These are phyloP conservation scores for Sorex maritimensis DNA, from an alignment of 2,797 vertebrate genomes.

Conservation along the genomic window DNA sequence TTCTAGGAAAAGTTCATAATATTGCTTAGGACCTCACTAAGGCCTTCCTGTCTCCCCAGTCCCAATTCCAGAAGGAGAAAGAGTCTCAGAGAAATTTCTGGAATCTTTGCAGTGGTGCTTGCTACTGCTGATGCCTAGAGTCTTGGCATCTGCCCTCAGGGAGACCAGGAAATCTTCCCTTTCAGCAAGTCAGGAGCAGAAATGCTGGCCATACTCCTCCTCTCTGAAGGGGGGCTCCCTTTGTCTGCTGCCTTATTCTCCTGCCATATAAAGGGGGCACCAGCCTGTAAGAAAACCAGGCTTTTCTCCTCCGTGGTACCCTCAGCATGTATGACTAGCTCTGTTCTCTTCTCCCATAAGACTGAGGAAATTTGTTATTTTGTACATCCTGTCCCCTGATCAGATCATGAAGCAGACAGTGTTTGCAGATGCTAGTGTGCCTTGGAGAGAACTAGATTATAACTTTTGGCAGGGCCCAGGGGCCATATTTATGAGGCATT, in stretches of 20 bases:
- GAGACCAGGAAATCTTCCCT: too few relatives aligned
- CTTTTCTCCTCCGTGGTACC: neutral
- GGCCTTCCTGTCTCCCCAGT: neutral
- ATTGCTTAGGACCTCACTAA: neutral
- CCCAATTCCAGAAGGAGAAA: neutral
- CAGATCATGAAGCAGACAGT: neutral
- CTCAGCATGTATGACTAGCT: too few relatives aligned
- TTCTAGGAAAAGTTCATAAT: too few relatives aligned
- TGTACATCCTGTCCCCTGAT: neutral
- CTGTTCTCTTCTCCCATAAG: neutral
- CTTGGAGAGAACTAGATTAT: neutral
- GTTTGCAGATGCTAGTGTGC: neutral
- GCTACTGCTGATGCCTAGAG: neutral
- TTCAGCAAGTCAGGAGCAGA: too few relatives aligned
- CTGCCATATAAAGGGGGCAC: neutral
- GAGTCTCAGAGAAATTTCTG: neutral
- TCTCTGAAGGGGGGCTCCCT: neutral
- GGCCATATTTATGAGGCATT: accelerated
- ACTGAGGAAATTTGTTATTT: neutral
- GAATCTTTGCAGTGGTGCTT: accelerated
- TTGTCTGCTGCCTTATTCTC: neutral
- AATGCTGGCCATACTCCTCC: neutral
- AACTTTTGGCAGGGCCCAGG: neutral
- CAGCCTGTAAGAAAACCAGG: neutral
- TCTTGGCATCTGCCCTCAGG: neutral